These are phyloP conservation scores for Carposina sasakii DNA, from an alignment of 1,140 invertebrate species.

Conservation along the genomic window DNA sequence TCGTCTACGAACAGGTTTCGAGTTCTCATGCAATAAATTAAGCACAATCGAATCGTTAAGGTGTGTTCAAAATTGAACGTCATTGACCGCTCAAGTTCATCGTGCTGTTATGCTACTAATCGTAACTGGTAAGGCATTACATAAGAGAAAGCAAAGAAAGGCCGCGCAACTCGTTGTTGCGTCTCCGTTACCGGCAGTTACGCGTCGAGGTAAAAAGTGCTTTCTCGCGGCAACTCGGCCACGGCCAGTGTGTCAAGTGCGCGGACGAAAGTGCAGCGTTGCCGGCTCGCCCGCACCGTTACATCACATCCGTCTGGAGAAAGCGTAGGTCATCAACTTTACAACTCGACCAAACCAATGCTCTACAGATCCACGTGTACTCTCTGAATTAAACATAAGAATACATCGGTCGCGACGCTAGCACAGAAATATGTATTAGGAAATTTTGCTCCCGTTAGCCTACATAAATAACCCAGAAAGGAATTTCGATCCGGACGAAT, in stretches of 20 bases:
- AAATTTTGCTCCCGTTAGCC: no score
- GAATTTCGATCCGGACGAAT: no score
- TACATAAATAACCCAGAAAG: no score
- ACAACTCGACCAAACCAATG: no score
- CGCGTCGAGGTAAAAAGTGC: constrained; percentile 66
- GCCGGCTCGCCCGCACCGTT: constrained; percentile 55
- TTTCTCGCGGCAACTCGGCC: constrained; percentile 68
- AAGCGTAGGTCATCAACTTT: constrained; percentile 63
- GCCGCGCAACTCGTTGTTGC: constrained; percentile 56
- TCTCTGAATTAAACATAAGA: constrained; percentile 25
- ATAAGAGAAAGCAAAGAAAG: constrained; percentile 70
- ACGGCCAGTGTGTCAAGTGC: constrained; percentile 70
- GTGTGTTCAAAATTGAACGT: constrained; percentile 23
- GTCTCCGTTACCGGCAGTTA: constrained; percentile 59
- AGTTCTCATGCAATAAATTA: no score
- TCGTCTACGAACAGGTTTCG: no score
- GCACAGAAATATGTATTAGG: no score
- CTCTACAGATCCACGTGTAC: constrained; percentile 30
- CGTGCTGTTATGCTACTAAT: constrained; percentile 52
- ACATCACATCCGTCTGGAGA: constrained; percentile 67
- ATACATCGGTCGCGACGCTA: no score
- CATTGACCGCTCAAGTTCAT: constrained; percentile 52
- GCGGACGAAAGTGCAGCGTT: constrained; percentile 64
- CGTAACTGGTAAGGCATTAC: constrained; percentile 51
- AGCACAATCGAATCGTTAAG: constrained; percentile 17